Evolutionary conservation across 2,797 vertebrate genomes (phyloP), one percentile per base, ranked within the genome.

Genomic region (Heteromormyrus szaboi): DNA sequence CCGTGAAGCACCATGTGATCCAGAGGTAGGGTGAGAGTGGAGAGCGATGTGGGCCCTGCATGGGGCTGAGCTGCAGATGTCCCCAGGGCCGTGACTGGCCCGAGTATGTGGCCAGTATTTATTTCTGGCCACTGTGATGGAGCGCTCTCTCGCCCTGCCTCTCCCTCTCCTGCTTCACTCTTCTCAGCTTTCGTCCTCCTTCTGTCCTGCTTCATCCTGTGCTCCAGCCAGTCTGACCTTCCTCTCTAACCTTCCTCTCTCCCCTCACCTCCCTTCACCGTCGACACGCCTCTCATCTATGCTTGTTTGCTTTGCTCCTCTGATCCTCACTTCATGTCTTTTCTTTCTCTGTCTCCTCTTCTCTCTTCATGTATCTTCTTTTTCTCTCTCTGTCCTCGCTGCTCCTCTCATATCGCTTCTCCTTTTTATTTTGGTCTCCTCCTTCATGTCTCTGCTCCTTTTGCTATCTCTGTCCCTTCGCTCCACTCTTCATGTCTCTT

Each of bases 11-110:
- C 4, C 72, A 44, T 79, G 72, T 79, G 72, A 44, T 44, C 8
- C 46, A 85, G 48, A 19, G 25, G 83, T 7, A 85, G 14, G 11
- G 90, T 92, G 91, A 88, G n/a, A 86, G 88, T 68, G 2, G 88
- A 90, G 85, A 81, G 65, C 29, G 0, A 5, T 44, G 92, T 91
- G 90, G 65, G 90, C 17, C 33, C 33, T 44, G 72, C 72, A 44
- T 44, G 2, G 4, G 59, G 85, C 46, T 85, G 86, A 85, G 87
- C 86, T 90, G 68, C 50, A 62, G 37, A 12, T 14, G 33, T 50
- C 11, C 50, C 11, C 8, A 87, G 54, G 56, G 86, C 25, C 19
- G 5, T 87, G 19, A 48, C 53, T 44, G 25, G 9, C 50, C 51
- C 5, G 17, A 12, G 41, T 4, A 37, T 17, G 8, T 46, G 53